These are phyloP conservation scores for Pipra filicauda DNA, from an alignment of 2,113 vertebrate species.

Conservation along the genomic window DNA sequence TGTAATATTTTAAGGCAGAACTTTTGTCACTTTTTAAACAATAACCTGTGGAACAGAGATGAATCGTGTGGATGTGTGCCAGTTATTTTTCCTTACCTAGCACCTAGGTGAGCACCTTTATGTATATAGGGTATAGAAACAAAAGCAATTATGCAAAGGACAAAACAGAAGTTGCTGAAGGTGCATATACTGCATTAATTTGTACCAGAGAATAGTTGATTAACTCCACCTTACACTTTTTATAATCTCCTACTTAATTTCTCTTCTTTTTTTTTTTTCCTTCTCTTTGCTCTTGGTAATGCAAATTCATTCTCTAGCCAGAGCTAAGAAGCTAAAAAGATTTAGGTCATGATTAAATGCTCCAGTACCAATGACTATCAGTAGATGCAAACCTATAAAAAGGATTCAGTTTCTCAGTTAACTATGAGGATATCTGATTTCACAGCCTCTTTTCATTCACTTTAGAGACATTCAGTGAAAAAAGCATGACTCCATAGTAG, in stretches of 20 bases:
- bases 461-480: not conserved
- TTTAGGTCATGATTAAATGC: slow-evolving; percentile 36
- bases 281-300: not conserved
- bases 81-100: not conserved
- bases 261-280: not conserved
- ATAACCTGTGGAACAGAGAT: not conserved
- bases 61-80: not conserved
- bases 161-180: not conserved
- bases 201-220: not conserved
- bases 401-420: not conserved
- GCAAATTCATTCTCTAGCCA: slow-evolving; percentile 1
- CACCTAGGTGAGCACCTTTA: not conserved
- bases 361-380: not conserved
- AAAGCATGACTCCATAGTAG: not conserved
- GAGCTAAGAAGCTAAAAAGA: slow-evolving; percentile 41
- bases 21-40: slow-evolving; percentile 10
- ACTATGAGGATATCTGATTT: not conserved
- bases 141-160: not conserved
- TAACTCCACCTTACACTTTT: slow-evolving; percentile 2
- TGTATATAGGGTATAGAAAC: not conserved
- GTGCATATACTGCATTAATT: not conserved
- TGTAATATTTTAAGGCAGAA: not conserved
- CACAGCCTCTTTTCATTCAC: not conserved
- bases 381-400: not conserved
- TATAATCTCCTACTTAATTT: not conserved